Base-by-base conservation (phyloP, 2,888 invertebrate genomes). In the Carabus problematicus region DNA sequence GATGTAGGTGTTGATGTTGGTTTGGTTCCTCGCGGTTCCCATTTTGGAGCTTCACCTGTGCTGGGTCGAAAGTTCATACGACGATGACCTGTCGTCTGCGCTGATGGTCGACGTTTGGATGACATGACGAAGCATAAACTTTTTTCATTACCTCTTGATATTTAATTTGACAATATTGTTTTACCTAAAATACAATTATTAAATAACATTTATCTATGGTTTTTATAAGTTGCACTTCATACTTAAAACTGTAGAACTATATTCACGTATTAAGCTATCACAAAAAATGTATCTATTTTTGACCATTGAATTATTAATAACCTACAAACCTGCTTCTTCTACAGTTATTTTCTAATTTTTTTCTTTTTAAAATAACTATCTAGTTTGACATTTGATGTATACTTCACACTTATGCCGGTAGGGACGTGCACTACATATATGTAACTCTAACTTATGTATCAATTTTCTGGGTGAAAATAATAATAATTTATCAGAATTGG, bases 1-100 rank as follows among this genome's bases (percentile, higher is more conserved):
- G 94, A 91, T 8, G 92, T 89, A 14, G 95, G 95, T 72, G 91
- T 90, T 40, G 94, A 88, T 3, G 95, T 91, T 2, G 95, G 94
- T 81, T 91, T 89, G 18, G 90, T 94, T 70, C 92, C 94, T 80
- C 84, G 82, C 12, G 79, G 78, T 70, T 85, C 84, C 61, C 82
- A 79, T 70, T 76, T 78, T 58, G 70, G 78, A 70, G 82, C 81
- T 73, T 77, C 80, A 1, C 75, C 74, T 0, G 77, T 75, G 61
- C 71, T 78, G 11, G 87, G 87, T 55, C 89, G 84, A 78, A 89
- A 89, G 79, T 89, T 89, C 80, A 88, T 79, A 64, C 84, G 83
- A 45, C 76, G 77, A 63, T 75, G 14, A 18, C 29, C 47, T 56
- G 69, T 41, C n/a, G 11, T 6, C 39, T 14, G 64, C 29, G 80